Base-by-base conservation (phyloP, 2,113 vertebrate species). In the Percina caprodes region DNA sequence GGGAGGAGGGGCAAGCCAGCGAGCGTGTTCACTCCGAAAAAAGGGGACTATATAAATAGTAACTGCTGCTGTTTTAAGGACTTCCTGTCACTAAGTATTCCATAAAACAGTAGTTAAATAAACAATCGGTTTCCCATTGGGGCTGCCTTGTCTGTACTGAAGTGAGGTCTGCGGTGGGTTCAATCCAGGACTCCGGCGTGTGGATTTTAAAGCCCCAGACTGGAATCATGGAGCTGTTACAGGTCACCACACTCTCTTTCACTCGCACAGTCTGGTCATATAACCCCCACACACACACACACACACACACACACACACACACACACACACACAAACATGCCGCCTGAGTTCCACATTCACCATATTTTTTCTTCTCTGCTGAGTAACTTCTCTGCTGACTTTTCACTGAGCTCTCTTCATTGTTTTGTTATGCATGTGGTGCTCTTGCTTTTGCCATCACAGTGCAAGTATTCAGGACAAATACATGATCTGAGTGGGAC, bases 51-150 rank as follows among this genome's bases (percentile, higher is more conserved):
- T 94, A 94, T 95, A 94, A 95, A 96, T 94, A 95, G 94, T 86
- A 93, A 91, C 89, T 92, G 92, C 91, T 92, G 92, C 94, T 96
- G 95, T 93, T 96, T 94, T 95, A 94, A 95, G 93, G 89, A 93
- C 94, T 95, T 95, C 94, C 93, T 94, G 92, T 95, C 82, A 91
- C 91, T 94, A 76, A 86, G 89, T 93, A 91, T 95, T 94, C 91
- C 93, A 90, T 93, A 94, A 94, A 93, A 80, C 91, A 92, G 91
- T 86, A 92, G 91, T 95, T 94, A 94, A 95, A 94, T 90, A 94
- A 96, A 94, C 93, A 95, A 89, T 92, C 85, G 2, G 69, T 86
- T 92, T 92, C 88, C 92, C 93, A 89, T 89, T 84, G 86, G 88
- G 87, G 69, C 71, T 33, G 85, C 69, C 89, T 83, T 11, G 87